These are phyloP conservation scores for Lamprologus sp. DNA, from an alignment of 2,113 vertebrate species.

Conservation along the genomic window DNA sequence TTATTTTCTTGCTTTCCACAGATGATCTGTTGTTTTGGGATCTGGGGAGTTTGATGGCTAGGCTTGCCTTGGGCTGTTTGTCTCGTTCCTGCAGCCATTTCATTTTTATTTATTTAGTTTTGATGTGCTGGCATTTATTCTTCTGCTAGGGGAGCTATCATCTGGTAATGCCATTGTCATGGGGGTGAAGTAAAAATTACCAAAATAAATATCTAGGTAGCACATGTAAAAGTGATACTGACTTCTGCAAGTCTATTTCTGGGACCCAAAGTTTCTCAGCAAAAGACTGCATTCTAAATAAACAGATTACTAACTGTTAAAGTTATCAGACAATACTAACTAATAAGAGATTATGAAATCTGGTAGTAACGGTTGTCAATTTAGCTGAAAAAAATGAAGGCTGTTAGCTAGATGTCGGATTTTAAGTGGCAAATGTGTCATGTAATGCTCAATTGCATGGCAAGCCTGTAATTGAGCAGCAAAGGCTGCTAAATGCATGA, in stretches of 20 bases:
- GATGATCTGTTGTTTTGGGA: background rate
- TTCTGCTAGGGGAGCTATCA: background rate
- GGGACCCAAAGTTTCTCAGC: background rate
- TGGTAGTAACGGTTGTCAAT: background rate
- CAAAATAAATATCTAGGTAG: background rate
- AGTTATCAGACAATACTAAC: background rate
- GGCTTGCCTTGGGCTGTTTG: background rate
- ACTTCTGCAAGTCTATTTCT: background rate
- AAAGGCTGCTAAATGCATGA: background rate
- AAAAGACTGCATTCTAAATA: background rate
- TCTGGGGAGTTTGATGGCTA: background rate
- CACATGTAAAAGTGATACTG: rapidly evolving
- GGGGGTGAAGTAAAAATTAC: background rate
- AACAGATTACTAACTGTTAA: background rate
- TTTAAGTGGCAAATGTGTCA: background rate
- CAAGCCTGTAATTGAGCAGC: background rate
- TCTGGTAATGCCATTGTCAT: background rate
- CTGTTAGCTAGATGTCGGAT: background rate
- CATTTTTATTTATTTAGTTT: background rate
- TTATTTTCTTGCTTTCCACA: background rate
- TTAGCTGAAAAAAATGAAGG: background rate
- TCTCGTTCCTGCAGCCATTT: background rate
- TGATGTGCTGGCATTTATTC: background rate
- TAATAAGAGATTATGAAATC: background rate
- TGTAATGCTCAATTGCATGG: rapidly evolving